phyloP scores from a whole-genome alignment of 2,797 vertebrate genomes.

The Babyrousa celebensis region DNA sequence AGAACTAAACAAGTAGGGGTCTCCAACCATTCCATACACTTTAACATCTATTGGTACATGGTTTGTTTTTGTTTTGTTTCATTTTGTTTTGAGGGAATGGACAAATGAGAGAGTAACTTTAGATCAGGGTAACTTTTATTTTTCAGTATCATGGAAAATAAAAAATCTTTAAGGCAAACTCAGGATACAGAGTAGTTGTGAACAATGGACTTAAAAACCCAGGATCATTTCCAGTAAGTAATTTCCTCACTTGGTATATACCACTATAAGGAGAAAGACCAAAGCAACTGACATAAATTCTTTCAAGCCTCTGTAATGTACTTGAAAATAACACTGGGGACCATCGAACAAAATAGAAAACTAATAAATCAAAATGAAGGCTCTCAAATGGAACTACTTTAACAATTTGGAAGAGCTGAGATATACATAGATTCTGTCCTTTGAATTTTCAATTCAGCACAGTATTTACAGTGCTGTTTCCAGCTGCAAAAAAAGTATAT shows the following conservation, averaged over 20 bases:
- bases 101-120: not conserved
- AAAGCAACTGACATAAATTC: not conserved
- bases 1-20: not conserved
- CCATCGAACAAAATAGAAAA: constrained; percentile 9
- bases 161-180: constrained; percentile 47
- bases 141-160: not conserved
- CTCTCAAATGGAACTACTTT: not conserved
- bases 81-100: not conserved
- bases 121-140: not conserved
- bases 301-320: not conserved
- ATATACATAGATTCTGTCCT: not conserved
- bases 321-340: constrained; percentile 28
- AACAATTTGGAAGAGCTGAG: not conserved
- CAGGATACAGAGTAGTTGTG: not conserved
- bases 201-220: constrained; percentile 24
- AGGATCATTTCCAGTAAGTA: not conserved
- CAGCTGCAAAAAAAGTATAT: not conserved
- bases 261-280: not conserved
- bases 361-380: constrained; percentile 25
- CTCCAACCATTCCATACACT: not conserved
- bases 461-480: not conserved
- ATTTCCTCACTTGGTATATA: not conserved
- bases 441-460: not conserved
- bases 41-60: not conserved
- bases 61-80: constrained; percentile 17